A percentile compares a stretch with the other conserved stretches of the same genome.
Conservation (phyloP, 2,113 vertebrate genomes). For the Ceuthmochares aereus region DNA sequence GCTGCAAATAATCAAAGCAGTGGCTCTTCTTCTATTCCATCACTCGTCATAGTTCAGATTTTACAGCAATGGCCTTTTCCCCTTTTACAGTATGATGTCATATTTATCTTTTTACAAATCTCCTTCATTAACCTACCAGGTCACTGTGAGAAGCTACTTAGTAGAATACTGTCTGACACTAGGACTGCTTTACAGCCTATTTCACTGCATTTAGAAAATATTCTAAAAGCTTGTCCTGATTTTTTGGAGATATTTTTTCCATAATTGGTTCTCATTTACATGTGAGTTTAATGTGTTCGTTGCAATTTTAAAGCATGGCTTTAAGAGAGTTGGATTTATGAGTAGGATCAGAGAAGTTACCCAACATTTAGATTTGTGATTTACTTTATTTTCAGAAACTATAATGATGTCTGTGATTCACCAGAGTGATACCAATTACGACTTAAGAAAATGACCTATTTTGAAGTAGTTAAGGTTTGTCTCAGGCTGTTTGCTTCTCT, state of each 20-base stretch:
- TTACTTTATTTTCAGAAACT: neutral
- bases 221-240: neutral
- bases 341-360: neutral
- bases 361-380: neutral
- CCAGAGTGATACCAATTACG: neutral
- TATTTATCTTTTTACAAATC: neutral
- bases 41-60: neutral
- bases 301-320: neutral
- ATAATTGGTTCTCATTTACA: neutral
- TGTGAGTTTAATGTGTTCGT: neutral
- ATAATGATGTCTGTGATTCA: neutral
- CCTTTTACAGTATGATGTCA: neutral
- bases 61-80: neutral
- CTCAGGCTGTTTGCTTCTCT: neutral
- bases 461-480: neutral
- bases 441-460: neutral
- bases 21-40: neutral
- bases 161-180: neutral
- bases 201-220: neutral
- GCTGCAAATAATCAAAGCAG: neutral
- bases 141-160: neutral
- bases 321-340: neutral
- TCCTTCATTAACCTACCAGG: neutral
- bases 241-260: neutral
- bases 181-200: neutral